Base-by-base conservation (phyloP, 2,888 invertebrate genomes). In the Coenonympha arcania region DNA sequence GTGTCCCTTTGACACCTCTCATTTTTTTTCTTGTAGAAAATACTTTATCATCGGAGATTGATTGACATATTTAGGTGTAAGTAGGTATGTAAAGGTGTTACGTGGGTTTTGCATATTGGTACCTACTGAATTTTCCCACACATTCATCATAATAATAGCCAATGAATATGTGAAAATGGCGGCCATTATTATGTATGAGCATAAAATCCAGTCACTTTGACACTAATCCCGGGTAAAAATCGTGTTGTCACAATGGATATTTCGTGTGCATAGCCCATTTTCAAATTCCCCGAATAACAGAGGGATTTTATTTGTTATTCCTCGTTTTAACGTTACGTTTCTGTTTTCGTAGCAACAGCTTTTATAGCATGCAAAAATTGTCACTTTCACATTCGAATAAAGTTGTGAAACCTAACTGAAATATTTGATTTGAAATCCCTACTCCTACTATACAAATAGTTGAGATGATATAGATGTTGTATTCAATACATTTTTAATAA, bases 241-340 rank as follows among this genome's bases (percentile, higher is more conserved):
- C 28, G 31, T 39, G 42, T 40, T 50, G 45, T 54, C 39, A 47
- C 50, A 50, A 45, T 37, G 50, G 26, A 43, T 50, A 46, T 37
- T 50, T 46, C 24, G 36, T 33, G 39, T 43, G 50, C 33, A 50
- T 37, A 47, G 36, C 34, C 24, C 42, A 37, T 50, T 46, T 33
- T 33, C 37, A 40, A 50, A 47, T 49, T 39, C 46, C 43, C 28
- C 34, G 46, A 42, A 53, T 39, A 50, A 49, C 49, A 41, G 36
- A 53, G 41, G 41, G 36, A 28, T 53, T 50, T 49, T 50, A 39
- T 54, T 50, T 37, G 33, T 26, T 39, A 47, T 47, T 51, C 22
- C 34, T 47, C 36, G 46, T 54, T 50, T 53, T 39, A 53, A 54
- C 50, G 43, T 50, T 30, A 47, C 50, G 33, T 50, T 50, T 50